A percentile compares a stretch with the other conserved stretches of the same genome.
phyloP scores from a whole-genome alignment of 2,888 invertebrate genomes.

The Pherbina coryleti region DNA sequence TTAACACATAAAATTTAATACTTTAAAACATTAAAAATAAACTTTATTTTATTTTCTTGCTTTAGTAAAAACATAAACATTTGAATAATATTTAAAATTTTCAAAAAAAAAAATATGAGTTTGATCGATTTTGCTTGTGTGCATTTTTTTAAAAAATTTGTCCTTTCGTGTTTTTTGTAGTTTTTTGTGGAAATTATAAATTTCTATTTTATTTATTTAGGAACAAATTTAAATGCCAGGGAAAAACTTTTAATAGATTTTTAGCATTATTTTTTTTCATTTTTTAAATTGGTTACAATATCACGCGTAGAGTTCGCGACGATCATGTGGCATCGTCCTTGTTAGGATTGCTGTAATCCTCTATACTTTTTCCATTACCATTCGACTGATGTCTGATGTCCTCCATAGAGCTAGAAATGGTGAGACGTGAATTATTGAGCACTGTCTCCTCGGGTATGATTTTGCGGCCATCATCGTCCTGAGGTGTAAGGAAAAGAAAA shows the following conservation, averaged over 20 bases:
- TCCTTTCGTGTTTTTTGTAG: background rate
- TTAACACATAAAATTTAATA: conserved; percentile 30
- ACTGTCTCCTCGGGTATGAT: conserved; percentile 75
- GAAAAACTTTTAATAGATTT: conserved; percentile 41
- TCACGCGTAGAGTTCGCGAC: conserved; percentile 45
- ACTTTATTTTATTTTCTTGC: background rate
- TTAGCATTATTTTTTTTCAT: conserved; percentile 7
- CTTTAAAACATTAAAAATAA: conserved; percentile 34
- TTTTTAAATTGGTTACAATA: conserved; percentile 21
- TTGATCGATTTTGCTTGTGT: conserved; percentile 13
- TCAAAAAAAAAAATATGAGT: background rate
- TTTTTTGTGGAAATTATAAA: background rate
- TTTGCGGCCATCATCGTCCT: conserved; percentile 72
- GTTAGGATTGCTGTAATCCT: conserved; percentile 50
- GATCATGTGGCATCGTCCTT: conserved; percentile 58
- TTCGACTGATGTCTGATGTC: conserved; percentile 46
- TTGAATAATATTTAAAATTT: background rate
- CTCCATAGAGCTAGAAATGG: conserved; percentile 50
- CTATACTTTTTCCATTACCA: conserved; percentile 58
- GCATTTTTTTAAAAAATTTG: background rate
- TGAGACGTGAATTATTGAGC: conserved; percentile 58
- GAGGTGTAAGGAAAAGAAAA: background rate
- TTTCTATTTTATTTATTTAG: background rate
- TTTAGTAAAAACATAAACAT: background rate
- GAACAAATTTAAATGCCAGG: background rate